Conservation (phyloP, 1,140 invertebrate species). For the Camponotus floridanus region DNA sequence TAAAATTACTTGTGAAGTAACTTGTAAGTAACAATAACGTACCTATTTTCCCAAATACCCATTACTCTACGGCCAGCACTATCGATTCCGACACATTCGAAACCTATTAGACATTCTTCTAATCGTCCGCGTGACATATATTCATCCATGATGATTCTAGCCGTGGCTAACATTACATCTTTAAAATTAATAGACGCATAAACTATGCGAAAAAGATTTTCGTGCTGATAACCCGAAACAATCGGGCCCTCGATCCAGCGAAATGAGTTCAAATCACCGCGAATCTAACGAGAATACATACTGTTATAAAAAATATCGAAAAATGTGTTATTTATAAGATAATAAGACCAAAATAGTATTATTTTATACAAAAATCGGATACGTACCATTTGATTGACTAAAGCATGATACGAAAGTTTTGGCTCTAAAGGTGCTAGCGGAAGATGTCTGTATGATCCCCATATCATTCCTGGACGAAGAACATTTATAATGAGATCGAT, state of each 20-base stretch:
- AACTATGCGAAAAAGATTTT: constrained; percentile 86
- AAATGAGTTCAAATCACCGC: constrained; percentile 95
- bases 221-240: constrained; percentile 60
- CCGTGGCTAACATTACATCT: constrained; percentile 92
- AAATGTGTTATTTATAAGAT: too few relatives aligned
- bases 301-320: too few relatives aligned
- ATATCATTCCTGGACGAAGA: constrained; percentile 87
- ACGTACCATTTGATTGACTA: constrained; percentile 90
- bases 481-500: constrained; percentile 94
- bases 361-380: background rate
- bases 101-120: constrained; percentile 89
- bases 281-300: constrained; percentile 75
- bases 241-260: constrained; percentile 91
- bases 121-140: constrained; percentile 87
- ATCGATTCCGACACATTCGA: constrained; percentile 90
- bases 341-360: too few relatives aligned
- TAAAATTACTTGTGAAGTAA: too few relatives aligned
- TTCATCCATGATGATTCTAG: constrained; percentile 89
- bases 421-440: constrained; percentile 84
- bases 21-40: background rate
- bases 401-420: constrained; percentile 89
- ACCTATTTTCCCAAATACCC: constrained; percentile 87
- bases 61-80: constrained; percentile 88
- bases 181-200: constrained; percentile 92
- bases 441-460: constrained; percentile 93